Evolutionary conservation across 1,140 invertebrate species (phyloP).

Genomic region (Drosophila athabasca): DNA sequence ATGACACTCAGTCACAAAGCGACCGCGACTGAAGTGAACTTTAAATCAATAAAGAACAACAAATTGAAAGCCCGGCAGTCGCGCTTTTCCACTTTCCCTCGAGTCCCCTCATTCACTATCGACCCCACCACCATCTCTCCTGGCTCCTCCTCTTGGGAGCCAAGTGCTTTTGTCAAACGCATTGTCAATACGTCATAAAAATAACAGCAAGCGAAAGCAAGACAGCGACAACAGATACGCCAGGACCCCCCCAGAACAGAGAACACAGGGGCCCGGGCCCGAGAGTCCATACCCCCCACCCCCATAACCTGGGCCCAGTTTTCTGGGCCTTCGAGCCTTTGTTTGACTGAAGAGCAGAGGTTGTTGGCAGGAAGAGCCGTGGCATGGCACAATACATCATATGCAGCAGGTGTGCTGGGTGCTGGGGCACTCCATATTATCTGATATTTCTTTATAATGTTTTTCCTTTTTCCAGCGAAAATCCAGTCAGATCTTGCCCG

Average conservation of each 20-base stretch:
- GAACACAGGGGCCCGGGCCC: not conserved
- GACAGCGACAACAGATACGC: slow-evolving; percentile 13
- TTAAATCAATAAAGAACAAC: slow-evolving; percentile 75
- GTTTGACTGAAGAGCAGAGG: slow-evolving; percentile 14
- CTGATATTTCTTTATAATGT: slow-evolving; percentile 44
- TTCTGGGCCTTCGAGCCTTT: slow-evolving; percentile 36
- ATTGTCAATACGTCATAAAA: slow-evolving; percentile 71
- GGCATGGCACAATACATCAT: slow-evolving; percentile 57
- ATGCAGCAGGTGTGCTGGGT: slow-evolving; percentile 39
- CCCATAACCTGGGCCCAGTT: slow-evolving; percentile 18
- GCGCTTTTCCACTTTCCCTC: slow-evolving; percentile 21
- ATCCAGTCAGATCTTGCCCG: slow-evolving; percentile 12
- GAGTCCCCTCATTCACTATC: not conserved
- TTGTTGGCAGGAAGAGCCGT: slow-evolving; percentile 11
- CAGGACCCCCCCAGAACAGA: slow-evolving; percentile 19
- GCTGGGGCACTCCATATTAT: slow-evolving; percentile 27
- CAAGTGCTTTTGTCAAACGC: slow-evolving; percentile 77
- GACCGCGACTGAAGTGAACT: slow-evolving; percentile 63
- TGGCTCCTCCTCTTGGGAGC: slow-evolving; percentile 1
- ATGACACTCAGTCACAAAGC: slow-evolving; percentile 46
- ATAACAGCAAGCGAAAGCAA: slow-evolving; percentile 31
- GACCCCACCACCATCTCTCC: not conserved
- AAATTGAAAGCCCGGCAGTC: slow-evolving; percentile 37
- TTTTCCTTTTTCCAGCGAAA: slow-evolving; percentile 14
- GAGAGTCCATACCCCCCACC: not conserved